Base-by-base conservation (phyloP, 1,140 invertebrate species). In the Zaprionus davidi region DNA sequence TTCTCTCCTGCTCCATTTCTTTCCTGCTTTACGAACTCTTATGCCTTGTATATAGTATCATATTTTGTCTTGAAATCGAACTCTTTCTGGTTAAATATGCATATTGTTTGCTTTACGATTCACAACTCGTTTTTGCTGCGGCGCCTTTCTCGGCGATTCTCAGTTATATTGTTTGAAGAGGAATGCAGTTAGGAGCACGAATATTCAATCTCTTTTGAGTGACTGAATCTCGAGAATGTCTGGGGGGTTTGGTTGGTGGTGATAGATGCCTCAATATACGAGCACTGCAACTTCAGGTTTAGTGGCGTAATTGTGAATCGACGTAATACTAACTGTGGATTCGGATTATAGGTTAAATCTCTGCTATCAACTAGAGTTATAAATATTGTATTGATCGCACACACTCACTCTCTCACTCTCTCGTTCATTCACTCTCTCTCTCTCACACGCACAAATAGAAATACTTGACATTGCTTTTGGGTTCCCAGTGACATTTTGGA, bases 381-480 rank as follows among this genome's bases (percentile, higher is more conserved):
- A 11, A 24, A 22, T 51, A 24, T 13, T 51, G 5, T 51, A 12
- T 51, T 22, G 46, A 51, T 51, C 17, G 5, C 9, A 51, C 20
- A 24, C 46, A 51, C 9, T 12, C 20, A 7, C 46, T 22, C 20
- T 22, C 20, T 12, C 46, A 3, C 7, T 20, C n/a, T 2, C 5
- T 41, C 46, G 7, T 2, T 49, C 17, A 0, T n/a, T 49, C 46
- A 11, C 9, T 20, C 44, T 2, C 44, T 49, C 20, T 24, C 9
- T n/a, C n/a, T 51, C 20, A 5, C 20, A 51, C 17, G 3, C 46
- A 51, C 46, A 2, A 13, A 24, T n/a, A 70, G 13, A 57, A 26
- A 22, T 69, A 67, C 46, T 64, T 63, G 41, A 63, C 55, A 76
- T 76, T 64, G 73, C 71, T 74, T 75, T 17, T 62, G 63, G 26